A percentile compares a stretch with the other conserved stretches of the same genome.
Evolutionary conservation across 2,888 invertebrate species (phyloP).

Genomic region (Serrognathus titanus): DNA sequence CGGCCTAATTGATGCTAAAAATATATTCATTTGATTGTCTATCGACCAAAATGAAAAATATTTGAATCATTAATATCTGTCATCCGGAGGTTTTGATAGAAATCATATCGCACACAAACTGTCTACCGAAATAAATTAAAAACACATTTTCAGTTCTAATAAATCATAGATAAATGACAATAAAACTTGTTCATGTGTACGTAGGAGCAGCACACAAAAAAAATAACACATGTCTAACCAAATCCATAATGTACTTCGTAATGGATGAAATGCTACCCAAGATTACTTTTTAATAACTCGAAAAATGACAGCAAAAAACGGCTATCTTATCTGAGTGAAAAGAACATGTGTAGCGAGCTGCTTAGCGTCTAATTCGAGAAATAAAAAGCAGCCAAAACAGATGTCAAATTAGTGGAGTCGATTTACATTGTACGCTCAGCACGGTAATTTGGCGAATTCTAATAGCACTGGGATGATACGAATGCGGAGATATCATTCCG

Average conservation of each 20-base stretch:
- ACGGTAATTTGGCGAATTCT: slow-evolving; percentile 37
- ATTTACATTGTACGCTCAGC: slow-evolving; percentile 35
- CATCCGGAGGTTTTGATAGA: too few relatives aligned
- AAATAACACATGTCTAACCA: too few relatives aligned
- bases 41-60: too few relatives aligned
- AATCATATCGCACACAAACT: too few relatives aligned
- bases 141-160: too few relatives aligned
- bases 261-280: not conserved
- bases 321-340: not conserved
- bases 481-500: slow-evolving; percentile 31
- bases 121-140: too few relatives aligned
- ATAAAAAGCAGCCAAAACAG: slow-evolving; percentile 25
- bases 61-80: too few relatives aligned
- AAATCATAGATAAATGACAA: too few relatives aligned
- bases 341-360: slow-evolving; percentile 1
- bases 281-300: slow-evolving; percentile 3
- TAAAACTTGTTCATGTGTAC: too few relatives aligned
- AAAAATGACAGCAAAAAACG: not conserved
- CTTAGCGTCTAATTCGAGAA: not conserved
- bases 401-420: slow-evolving; percentile 36
- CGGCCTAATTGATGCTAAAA: too few relatives aligned
- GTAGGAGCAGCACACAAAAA: too few relatives aligned
- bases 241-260: not conserved
- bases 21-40: too few relatives aligned
- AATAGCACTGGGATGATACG: slow-evolving; percentile 24